Base-by-base conservation (phyloP, 2,113 vertebrate species). In the Sialia sialis region DNA sequence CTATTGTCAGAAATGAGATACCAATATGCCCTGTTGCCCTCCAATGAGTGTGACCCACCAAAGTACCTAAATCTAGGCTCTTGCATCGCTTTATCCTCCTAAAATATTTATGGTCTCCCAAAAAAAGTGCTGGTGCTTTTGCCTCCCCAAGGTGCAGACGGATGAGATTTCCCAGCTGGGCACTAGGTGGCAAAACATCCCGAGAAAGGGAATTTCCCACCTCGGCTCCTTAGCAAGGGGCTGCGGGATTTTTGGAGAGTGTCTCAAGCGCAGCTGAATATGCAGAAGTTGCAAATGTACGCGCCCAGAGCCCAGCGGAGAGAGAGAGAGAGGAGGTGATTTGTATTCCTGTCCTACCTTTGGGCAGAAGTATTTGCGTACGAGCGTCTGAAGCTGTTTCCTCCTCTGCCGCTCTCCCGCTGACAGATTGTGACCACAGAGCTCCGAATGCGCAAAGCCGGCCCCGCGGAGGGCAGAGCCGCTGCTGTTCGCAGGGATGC, bases 121-220 rank as follows among this genome's bases (percentile, higher is more conserved):
- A 55, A 75, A 55, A 49, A 17, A 6, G 9, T 56, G 30, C 15
- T 3, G 22, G 6, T 4, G 46, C 30, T 91, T 75, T 74, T 29
- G 27, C 59, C 36, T 39, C 26, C 54, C 7, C 7, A 16, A 32
- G 20, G 36, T 1, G 0, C 51, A 22, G 44, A 16, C 1, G 19
- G 72, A 68, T 96, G 94, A 92, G 69, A 68, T 94, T 93, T 91
- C 73, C 86, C 64, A 59, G 80, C 68, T 36, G 86, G 56, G 86
- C 96, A 90, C 94, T 94, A 97, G 95, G 38, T 97, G 95, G 96
- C 96, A 96, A 96, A 94, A 72, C 78, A 69, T 69, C 90, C 91
- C 62, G 69, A 75, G 43, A 67, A 90, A 69, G 88, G 46, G 64
- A 90, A 72, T 56, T 68, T 75, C 68, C 10, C 60, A 55, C 11